These are phyloP conservation scores for Sylvia atricapilla DNA, from an alignment of 2,113 vertebrate genomes.

Conservation along the genomic window DNA sequence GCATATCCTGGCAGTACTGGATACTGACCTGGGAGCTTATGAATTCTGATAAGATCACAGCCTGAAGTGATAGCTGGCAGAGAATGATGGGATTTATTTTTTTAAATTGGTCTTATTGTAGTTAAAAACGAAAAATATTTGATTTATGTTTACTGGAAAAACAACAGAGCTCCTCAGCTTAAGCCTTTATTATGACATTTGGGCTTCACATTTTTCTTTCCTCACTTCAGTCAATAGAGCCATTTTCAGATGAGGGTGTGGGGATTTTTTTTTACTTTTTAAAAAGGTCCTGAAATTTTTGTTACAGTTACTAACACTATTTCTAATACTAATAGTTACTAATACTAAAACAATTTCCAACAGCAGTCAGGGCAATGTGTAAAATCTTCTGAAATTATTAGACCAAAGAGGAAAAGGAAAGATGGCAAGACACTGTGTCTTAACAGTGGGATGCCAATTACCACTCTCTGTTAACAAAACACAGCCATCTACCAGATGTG, in stretches of 20 bases:
- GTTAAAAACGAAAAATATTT: background rate
- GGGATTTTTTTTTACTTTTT: background rate
- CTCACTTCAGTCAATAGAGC: background rate
- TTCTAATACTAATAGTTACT: background rate
- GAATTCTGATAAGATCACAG: background rate
- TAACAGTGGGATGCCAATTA: constrained; percentile 6
- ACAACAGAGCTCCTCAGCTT: background rate
- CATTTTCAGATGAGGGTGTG: background rate
- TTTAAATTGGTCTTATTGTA: background rate
- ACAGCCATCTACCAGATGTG: background rate
- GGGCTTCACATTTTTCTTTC: background rate
- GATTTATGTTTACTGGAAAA: background rate
- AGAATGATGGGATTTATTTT: background rate
- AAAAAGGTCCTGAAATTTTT: background rate
- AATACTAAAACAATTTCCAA: background rate
- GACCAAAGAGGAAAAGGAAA: constrained; percentile 1
- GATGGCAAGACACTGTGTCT: background rate
- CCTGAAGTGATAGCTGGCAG: background rate
- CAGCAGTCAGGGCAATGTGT: background rate
- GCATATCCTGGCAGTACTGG: background rate
- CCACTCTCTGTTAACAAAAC: background rate
- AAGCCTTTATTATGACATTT: background rate
- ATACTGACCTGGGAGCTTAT: background rate
- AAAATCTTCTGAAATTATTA: constrained; percentile 5
- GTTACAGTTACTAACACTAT: background rate